These are phyloP conservation scores for Apodemus speciosus DNA, from an alignment of 2,113 vertebrate genomes.

Conservation along the genomic window DNA sequence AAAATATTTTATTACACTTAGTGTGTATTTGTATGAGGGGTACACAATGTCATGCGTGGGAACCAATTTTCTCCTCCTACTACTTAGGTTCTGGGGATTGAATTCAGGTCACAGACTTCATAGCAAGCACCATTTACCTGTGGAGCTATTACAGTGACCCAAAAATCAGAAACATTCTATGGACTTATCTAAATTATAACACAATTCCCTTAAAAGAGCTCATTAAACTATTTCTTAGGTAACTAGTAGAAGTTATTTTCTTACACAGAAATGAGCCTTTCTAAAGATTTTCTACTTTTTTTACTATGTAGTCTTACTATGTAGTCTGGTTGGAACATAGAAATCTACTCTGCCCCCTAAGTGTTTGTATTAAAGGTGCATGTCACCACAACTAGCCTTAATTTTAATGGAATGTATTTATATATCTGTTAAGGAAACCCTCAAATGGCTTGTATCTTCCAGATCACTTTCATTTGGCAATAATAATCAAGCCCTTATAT, in stretches of 20 bases:
- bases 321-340: background rate
- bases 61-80: background rate
- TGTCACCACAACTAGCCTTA: background rate
- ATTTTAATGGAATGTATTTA: slow-evolving; percentile 19
- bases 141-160: too few relatives aligned
- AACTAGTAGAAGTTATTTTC: slow-evolving; percentile 18
- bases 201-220: slow-evolving; percentile 25
- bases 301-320: background rate
- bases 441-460: slow-evolving; percentile 24
- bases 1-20: background rate
- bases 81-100: background rate
- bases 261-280: slow-evolving; percentile 34
- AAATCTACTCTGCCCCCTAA: too few relatives aligned
- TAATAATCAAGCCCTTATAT: slow-evolving; percentile 31
- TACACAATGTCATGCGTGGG: too few relatives aligned
- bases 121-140: background rate
- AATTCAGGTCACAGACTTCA: background rate
- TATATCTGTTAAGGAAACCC: background rate
- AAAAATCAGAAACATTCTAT: slow-evolving; percentile 21
- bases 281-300: slow-evolving; percentile 11
- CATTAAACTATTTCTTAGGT: slow-evolving; percentile 30
- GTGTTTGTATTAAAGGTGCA: background rate
- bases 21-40: background rate
- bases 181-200: slow-evolving; percentile 42
- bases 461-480: slow-evolving; percentile 24